Percentiles rank a stretch among this genome's conserved stretches.
Conservation (phyloP, 2,113 vertebrate species). For the Ophiodon elongatus region DNA sequence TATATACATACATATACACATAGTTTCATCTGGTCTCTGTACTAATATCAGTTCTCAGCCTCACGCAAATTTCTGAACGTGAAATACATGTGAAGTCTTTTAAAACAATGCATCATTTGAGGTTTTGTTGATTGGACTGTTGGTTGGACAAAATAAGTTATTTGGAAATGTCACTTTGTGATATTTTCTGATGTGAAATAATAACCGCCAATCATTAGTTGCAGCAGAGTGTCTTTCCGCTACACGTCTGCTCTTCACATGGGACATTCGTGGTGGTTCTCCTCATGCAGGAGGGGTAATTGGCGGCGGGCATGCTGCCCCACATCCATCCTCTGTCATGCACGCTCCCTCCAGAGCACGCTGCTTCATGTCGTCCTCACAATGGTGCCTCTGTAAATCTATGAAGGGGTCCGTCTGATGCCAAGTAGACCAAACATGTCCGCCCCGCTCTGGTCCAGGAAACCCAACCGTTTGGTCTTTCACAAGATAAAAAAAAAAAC, state of each 20-base stretch:
- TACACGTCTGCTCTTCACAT: constrained; percentile 16
- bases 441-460: not conserved
- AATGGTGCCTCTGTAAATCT: constrained; percentile 59
- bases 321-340: constrained; percentile 43
- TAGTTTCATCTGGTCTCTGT: no score
- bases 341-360: constrained; percentile 38
- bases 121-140: no score
- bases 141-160: no score
- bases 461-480: not conserved
- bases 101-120: no score
- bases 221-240: not conserved
- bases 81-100: no score
- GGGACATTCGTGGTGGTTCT: constrained; percentile 26
- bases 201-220: not conserved
- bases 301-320: constrained; percentile 43
- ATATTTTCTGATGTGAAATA: no score
- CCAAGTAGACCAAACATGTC: constrained; percentile 15
- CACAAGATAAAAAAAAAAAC: not conserved
- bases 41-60: no score
- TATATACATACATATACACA: no score
- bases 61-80: no score
- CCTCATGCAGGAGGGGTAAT: constrained; percentile 32
- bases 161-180: no score
- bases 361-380: constrained; percentile 55
- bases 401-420: constrained; percentile 23